Evolutionary conservation across 2,888 invertebrate genomes (phyloP).

Genomic region (Temnothorax rugatulus): DNA sequence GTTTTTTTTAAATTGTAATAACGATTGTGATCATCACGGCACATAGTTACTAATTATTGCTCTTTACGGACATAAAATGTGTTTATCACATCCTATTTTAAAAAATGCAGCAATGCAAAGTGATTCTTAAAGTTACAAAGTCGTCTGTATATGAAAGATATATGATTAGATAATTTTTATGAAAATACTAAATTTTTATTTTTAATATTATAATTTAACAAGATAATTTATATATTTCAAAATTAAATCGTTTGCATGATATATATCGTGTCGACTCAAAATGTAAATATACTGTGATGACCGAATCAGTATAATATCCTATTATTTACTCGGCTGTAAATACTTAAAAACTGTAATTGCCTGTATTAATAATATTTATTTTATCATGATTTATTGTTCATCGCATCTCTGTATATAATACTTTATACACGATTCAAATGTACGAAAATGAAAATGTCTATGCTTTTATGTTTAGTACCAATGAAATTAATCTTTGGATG

Average conservation of each 20-base stretch:
- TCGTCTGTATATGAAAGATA: not conserved
- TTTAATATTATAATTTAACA: not conserved
- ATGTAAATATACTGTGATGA: not conserved
- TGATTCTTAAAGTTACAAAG: constrained; percentile 11
- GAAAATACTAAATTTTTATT: not conserved
- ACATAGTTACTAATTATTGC: not conserved
- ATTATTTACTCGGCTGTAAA: constrained; percentile 8
- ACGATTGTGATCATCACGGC: not conserved
- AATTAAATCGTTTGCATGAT: not conserved
- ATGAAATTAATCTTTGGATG: not conserved
- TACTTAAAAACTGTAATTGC: constrained; percentile 30
- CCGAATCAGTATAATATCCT: not conserved
- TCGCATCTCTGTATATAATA: constrained; percentile 35
- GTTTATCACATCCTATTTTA: not conserved
- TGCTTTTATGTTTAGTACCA: not conserved
- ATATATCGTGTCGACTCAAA: not conserved
- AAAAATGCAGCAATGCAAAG: not conserved
- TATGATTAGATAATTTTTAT: not conserved
- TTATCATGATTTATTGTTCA: not conserved
- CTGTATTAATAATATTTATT: constrained; percentile 14
- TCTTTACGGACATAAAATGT: not conserved
- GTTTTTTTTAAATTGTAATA: not conserved
- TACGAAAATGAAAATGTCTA: not conserved
- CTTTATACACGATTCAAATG: not conserved
- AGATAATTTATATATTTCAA: not conserved